A percentile compares a stretch with the other conserved stretches of the same genome.
Conservation (phyloP, 2,113 vertebrate species). For the Cochlearius cochlearius region DNA sequence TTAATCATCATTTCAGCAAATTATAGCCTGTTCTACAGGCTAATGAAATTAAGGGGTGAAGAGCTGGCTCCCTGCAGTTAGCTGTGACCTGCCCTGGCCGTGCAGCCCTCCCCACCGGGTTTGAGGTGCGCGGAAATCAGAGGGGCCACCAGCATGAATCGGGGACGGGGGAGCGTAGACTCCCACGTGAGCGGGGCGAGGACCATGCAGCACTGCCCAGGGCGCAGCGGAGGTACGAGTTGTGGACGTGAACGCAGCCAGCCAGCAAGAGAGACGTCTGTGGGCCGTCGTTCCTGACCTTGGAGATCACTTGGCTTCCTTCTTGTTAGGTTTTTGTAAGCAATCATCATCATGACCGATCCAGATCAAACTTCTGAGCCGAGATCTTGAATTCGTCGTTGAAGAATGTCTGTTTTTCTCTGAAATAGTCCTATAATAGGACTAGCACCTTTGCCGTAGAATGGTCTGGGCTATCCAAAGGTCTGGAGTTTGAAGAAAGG, state of each 20-base stretch:
- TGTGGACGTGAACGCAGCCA: background rate
- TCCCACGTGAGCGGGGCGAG: fast-evolving
- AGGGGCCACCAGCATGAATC: fast-evolving
- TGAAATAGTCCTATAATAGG: background rate
- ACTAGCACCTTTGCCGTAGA: background rate
- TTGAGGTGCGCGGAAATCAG: background rate
- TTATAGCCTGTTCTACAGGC: background rate
- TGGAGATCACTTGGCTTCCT: background rate
- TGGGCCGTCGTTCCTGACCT: background rate
- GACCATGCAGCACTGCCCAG: fast-evolving
- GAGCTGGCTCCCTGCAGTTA: background rate
- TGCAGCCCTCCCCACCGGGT: background rate
- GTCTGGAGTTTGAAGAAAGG: background rate
- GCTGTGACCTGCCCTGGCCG: background rate
- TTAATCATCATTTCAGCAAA: constrained; percentile 39
- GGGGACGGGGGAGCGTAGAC: fast-evolving
- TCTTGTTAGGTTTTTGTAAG: background rate
- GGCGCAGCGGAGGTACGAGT: fast-evolving
- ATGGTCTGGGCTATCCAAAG: background rate
- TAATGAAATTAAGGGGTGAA: background rate
- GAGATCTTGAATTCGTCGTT: background rate
- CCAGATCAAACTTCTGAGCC: background rate
- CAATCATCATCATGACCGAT: background rate
- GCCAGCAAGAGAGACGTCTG: background rate
- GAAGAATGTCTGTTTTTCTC: background rate